Evolutionary conservation across 2,888 invertebrate species (phyloP), one percentile per base, ranked within the genome.

Genomic region (Drosophila histrio): DNA sequence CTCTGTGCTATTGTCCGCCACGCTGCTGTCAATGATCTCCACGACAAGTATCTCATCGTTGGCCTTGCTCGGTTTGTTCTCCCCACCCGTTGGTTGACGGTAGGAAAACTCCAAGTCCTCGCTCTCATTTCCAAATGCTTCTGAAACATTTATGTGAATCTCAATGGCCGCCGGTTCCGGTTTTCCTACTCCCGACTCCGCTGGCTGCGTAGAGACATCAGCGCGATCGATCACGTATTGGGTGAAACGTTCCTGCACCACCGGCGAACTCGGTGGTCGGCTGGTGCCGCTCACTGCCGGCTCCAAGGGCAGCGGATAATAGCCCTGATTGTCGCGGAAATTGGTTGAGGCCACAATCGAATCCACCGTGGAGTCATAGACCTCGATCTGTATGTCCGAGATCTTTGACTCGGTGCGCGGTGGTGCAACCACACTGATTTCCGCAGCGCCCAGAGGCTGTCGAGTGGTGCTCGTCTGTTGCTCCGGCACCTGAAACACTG

Each of bases 61-160:
- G 8, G 9, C 9, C 2, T 70, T 76, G 28, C 62, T 43, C 17
- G 9, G 34, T 1, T 30, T 46, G 7, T 21, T 36, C 1, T 30
- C 50, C 4, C 52, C 50, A 11, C 17, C 5, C 7, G 62, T 3
- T 4, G 89, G 73, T 50, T 91, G 90, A 0, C 90, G 82, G 53
- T 91, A 91, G 1, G 90, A 90, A 53, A 91, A 91, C 46, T 91
- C 91, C 13, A 91, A 67, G 38, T 91, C 91, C 44, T 91, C 91
- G 46, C 84, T 90, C 49, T 90, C 91, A 44, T 87, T 91, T 8
- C 89, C 90, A 34, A 90, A 86, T 0, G 90, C 91, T 46, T 91
- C 91, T 0, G 91, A 91, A 0, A 91, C 91, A 72, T 91, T 91
- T 0, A 91, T 91, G 62, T 91, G 91, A 24, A 91, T 91, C 69